Base-by-base conservation (phyloP, 1,140 invertebrate genomes). In the Apis dorsata region DNA sequence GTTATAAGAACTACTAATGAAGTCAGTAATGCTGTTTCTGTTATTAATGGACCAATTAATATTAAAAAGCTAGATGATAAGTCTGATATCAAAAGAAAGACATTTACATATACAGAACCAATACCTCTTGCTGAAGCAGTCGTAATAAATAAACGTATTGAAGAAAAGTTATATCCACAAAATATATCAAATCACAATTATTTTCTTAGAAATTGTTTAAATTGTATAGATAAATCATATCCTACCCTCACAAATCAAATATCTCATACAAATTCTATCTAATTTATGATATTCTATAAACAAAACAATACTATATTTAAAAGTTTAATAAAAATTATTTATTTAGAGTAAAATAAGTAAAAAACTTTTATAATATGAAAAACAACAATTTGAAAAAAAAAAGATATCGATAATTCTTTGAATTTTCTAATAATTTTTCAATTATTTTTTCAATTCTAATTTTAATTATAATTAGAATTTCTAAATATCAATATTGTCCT, bases 71-170 rank as follows among this genome's bases (percentile, higher is more conserved):
- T 70, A 17, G 81, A 86, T 53, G 89, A 91, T 72, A 90, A 71
- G 17, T 87, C 69, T 44, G 83, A 91, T 51, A 85, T 34, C 10
- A 88, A 77, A n/a, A 91, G 89, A 63, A 92, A 92, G 75, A 91
- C 83, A 21, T 90, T 93, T 13, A 91, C 90, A 0, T 92, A 93
- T 19, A 93, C 90, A 49, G 90, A 93, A 71, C 92, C 93, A 1
- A 93, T 94, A 57, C 92, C 93, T n/a, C 79, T 86, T 0, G 92
- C 87, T 12, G 91, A 93, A 73, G 93, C 92, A 12, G 90, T 93
- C 1, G 92, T 90, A 10, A 90, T 94, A 57, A 94, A 94, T 79
- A 90, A 90, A 69, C 88, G 92, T 34, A 94, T 94, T n/a, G 92
- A 94, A 73, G 92, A 93, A n/a, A 94, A 92, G 79, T 79, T 93